Evolutionary conservation across 2,888 invertebrate genomes (phyloP), one percentile per base, ranked within the genome.

Genomic region (Caenorhabditis sp.): DNA sequence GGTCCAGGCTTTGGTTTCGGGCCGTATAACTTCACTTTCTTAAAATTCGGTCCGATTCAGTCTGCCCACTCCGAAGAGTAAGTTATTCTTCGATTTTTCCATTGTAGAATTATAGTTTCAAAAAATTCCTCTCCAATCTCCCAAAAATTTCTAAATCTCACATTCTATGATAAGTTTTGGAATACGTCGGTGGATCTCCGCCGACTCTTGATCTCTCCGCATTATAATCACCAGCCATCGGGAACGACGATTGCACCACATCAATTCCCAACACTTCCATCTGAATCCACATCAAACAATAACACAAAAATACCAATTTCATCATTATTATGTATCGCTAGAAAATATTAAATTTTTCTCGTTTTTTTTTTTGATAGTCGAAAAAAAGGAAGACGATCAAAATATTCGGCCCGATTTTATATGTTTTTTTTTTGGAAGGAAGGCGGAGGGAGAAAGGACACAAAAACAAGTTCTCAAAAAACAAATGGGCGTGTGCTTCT

Each of bases 81-180:
- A n/a, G n/a, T n/a, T n/a, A n/a, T n/a, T n/a, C n/a, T n/a, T n/a
- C n/a, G n/a, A n/a, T n/a, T n/a, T n/a, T n/a, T n/a, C n/a, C n/a
- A n/a, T n/a, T n/a, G n/a, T n/a, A n/a, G n/a, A n/a, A n/a, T n/a
- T n/a, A n/a, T n/a, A n/a, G n/a, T n/a, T n/a, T n/a, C n/a, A n/a
- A n/a, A n/a, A n/a, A n/a, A n/a, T n/a, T n/a, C n/a, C 31, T 6
- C 31, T 6, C 10, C 31, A 31, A 31, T 6, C 31, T 10, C 4
- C 31, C 31, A 31, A 31, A 6, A 31, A 6, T 59, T 8, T 37
- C 10, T 37, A 3, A 49, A 54, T 58, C 66, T 67, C 51, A 71
- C 71, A 55, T 58, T 64, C 57, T 27, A 61, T 71, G 71, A 63
- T 71, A 71, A 5, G 53, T 53, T 51, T 71, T 71, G 23, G 63